Percentiles rank a stretch among this genome's conserved stretches.
Conservation (phyloP, 2,113 vertebrate genomes). For the Carlito syrichta region DNA sequence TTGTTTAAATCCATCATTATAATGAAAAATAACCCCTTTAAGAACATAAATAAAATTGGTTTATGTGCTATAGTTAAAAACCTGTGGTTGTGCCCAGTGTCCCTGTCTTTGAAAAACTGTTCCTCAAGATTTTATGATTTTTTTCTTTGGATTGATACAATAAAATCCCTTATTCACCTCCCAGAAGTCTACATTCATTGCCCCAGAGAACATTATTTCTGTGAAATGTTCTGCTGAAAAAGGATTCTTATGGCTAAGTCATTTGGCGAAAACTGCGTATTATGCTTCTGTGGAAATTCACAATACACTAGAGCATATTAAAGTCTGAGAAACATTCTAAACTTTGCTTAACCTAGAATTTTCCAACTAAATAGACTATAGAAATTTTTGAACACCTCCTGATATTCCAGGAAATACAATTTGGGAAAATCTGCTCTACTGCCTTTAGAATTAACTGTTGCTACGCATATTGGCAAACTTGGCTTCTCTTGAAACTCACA, state of each 20-base stretch:
- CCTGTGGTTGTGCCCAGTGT: neutral
- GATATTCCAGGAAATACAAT: neutral
- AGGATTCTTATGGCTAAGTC: slow-evolving; percentile 34
- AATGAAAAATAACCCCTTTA: neutral
- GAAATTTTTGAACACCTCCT: neutral
- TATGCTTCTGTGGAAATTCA: slow-evolving; percentile 13
- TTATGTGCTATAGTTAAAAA: neutral
- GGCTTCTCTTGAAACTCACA: neutral
- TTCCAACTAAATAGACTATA: slow-evolving; percentile 24
- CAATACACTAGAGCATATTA: slow-evolving; percentile 37
- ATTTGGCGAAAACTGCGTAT: slow-evolving; percentile 42
- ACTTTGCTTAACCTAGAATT: slow-evolving; percentile 53
- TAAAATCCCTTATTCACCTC: neutral
- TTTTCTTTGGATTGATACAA: slow-evolving; percentile 31
- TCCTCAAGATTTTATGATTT: slow-evolving; percentile 13
- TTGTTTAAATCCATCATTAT: neutral
- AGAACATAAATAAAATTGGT: neutral
- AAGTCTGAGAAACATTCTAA: slow-evolving; percentile 44
- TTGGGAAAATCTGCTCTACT: neutral
- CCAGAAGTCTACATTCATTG: slow-evolving; percentile 29
- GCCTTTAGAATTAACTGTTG: neutral
- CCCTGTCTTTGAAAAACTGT: neutral
- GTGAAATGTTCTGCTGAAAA: slow-evolving; percentile 46
- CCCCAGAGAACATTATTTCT: slow-evolving; percentile 46
- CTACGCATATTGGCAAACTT: neutral